Evolutionary conservation across 1,140 invertebrate genomes (phyloP).

Genomic region (Drosophila cardini): DNA sequence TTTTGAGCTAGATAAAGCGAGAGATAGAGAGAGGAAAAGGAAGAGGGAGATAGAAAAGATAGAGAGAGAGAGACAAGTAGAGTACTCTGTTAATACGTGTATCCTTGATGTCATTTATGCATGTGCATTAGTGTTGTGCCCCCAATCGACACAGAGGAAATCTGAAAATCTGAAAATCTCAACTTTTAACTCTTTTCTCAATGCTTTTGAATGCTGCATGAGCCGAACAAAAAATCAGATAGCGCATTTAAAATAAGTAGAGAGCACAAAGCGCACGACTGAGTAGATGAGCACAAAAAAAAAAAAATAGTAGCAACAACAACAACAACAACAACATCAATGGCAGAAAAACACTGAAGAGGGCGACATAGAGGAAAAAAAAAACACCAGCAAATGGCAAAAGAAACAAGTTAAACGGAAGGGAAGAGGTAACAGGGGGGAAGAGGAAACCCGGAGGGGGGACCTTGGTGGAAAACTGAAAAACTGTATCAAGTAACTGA

Average conservation of each 20-base stretch:
- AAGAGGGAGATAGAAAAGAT: too few species aligned
- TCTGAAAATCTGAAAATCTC: conserved; percentile 52
- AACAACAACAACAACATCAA: conserved; percentile 41
- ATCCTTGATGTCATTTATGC: conserved; percentile 5
- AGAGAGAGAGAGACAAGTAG: not conserved
- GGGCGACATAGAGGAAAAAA: conserved; percentile 46
- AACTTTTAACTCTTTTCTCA: conserved; percentile 68
- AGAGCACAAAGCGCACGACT: conserved; percentile 79
- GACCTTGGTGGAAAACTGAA: conserved; percentile 27
- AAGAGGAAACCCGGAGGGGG: too few species aligned
- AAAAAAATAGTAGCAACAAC: conserved; percentile 27
- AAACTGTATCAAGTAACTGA: conserved; percentile 81
- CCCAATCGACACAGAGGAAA: conserved; percentile 1
- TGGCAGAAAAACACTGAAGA: conserved; percentile 53
- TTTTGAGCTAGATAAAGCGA: not conserved
- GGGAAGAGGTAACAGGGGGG: not conserved
- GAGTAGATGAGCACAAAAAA: conserved; percentile 65
- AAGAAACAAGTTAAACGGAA: conserved; percentile 35
- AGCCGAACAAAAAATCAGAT: conserved; percentile 74
- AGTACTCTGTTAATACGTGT: conserved; percentile 2
- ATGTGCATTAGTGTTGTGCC: conserved; percentile 7
- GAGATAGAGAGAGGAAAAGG: too few species aligned
- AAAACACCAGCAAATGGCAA: conserved; percentile 14
- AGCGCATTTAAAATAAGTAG: conserved; percentile 78
- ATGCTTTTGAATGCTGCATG: conserved; percentile 75